Evolutionary conservation across 2,113 vertebrate genomes (phyloP), one percentile per base, ranked within the genome.

Genomic region (Candoia aspera): DNA sequence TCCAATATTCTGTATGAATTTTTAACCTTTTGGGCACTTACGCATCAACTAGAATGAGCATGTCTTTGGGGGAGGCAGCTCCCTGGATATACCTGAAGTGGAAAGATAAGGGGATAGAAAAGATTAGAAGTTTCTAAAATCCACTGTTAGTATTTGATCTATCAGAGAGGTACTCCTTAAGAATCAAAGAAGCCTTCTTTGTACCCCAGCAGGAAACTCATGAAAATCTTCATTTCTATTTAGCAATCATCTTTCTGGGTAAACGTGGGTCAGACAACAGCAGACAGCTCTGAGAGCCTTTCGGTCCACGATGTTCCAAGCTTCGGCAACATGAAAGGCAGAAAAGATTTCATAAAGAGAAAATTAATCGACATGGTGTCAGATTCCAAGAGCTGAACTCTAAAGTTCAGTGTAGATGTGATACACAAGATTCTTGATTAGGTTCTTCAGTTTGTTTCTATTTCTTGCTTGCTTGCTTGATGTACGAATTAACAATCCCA

Each of bases 31-130:
- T 46, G 93, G 94, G 91, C 90, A 98, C 99, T 99, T 97, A 99
- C 99, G 99, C 99, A 84, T 99, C 99, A 73, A 99, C 99, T 60
- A 99, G 98, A 95, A 99, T 99, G 87, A 99, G 98, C 99, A 99
- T 99, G 91, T 99, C 99, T 97, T 99, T 99, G 87, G 99, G 99
- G 15, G 99, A 99, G 83, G 99, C 99, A 54, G 99, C 99, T 94
- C 99, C 99, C 97, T 99, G 99, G 92, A 99, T 99, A 93, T 99
- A 99, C 99, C 99, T 99, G 95, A 93, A 98, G 97, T 19, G 92
- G 95, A 96, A 0, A 95, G 15, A 84, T 24, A 49, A 4, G 15
- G 1, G 2, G 13, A 57, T 42, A 91, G 1, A 2, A 94, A 90
- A 89, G 21, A 90, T 0, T 55, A 0, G 87, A n/a, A 64, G 9